phyloP scores from a whole-genome alignment of 2,797 vertebrate genomes.

The Rhinella marina region DNA sequence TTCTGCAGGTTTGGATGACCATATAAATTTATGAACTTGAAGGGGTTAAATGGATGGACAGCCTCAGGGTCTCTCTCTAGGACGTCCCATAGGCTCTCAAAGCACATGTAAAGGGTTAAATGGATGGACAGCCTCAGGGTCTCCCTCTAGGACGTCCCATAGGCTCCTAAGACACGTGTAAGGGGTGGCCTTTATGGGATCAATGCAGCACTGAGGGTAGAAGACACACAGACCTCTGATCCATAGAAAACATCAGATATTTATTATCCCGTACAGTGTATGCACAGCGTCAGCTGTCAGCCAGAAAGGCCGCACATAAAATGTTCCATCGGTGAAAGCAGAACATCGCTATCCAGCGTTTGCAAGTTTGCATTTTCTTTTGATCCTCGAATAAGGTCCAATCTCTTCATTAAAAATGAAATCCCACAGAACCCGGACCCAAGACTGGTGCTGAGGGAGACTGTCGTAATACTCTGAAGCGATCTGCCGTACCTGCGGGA shows the following conservation, averaged over 20 bases:
- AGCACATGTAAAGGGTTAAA: too few species aligned
- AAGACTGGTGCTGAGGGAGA: conserved; percentile 92
- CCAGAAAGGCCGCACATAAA: neutral
- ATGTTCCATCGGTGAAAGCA: neutral
- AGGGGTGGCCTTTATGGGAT: neutral
- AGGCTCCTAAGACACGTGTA: neutral
- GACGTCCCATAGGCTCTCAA: neutral
- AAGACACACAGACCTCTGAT: neutral
- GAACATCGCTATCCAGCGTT: conserved; percentile 66
- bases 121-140: neutral
- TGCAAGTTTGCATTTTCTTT: conserved; percentile 83
- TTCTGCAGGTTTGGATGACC: neutral
- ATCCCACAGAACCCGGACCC: conserved; percentile 92
- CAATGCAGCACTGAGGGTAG: neutral
- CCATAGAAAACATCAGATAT: conserved; percentile 63
- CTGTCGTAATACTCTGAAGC: conserved; percentile 93
- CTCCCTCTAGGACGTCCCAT: neutral
- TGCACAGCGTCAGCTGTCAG: neutral
- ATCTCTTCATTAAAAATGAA: conserved; percentile 92
- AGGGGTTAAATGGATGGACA: neutral
- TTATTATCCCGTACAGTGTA: neutral
- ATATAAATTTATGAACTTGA: neutral
- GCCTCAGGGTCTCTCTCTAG: neutral
- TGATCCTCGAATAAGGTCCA: conserved; percentile 90
- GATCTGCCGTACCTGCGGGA: conserved; percentile 89